Evolutionary conservation across 2,797 vertebrate genomes (phyloP).

Genomic region (Melanotaenia pygmaea): DNA sequence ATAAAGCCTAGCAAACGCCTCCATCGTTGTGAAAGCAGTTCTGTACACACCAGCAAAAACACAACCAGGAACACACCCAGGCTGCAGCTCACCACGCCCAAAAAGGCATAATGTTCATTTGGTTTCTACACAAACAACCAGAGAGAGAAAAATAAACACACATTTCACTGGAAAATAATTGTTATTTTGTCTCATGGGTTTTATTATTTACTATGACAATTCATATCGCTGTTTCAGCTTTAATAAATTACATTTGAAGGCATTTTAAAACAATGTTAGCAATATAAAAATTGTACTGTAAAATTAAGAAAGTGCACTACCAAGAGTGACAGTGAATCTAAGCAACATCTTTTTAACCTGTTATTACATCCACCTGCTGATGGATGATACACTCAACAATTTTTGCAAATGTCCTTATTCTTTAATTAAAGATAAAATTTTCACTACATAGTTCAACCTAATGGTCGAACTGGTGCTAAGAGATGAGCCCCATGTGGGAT

Average conservation of each 20-base stretch:
- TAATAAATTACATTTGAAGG: neutral
- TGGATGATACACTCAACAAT: too few relatives aligned
- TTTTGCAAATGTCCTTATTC: too few relatives aligned
- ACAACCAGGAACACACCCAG: constrained; percentile 87
- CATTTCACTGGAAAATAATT: constrained; percentile 9
- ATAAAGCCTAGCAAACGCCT: constrained; percentile 85
- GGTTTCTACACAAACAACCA: constrained; percentile 69
- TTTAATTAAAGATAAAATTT: too few relatives aligned
- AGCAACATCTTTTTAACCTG: neutral
- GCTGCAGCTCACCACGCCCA: constrained; percentile 84
- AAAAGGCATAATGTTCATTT: constrained; percentile 78
- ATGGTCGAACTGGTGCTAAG: neutral
- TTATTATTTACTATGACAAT: neutral
- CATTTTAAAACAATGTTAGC: neutral
- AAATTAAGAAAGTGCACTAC: neutral
- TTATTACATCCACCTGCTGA: neutral
- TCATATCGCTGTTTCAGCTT: neutral
- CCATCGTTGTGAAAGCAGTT: constrained; percentile 88
- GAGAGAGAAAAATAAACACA: constrained; percentile 34
- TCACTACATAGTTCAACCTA: too few relatives aligned
- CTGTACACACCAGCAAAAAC: constrained; percentile 88
- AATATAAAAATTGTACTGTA: neutral
- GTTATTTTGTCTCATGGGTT: neutral
- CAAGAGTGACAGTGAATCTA: neutral
- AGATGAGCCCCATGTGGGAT: constrained; percentile 21